phyloP scores from a whole-genome alignment of 2,888 invertebrate genomes.

The Taphrorychus bicolor region DNA sequence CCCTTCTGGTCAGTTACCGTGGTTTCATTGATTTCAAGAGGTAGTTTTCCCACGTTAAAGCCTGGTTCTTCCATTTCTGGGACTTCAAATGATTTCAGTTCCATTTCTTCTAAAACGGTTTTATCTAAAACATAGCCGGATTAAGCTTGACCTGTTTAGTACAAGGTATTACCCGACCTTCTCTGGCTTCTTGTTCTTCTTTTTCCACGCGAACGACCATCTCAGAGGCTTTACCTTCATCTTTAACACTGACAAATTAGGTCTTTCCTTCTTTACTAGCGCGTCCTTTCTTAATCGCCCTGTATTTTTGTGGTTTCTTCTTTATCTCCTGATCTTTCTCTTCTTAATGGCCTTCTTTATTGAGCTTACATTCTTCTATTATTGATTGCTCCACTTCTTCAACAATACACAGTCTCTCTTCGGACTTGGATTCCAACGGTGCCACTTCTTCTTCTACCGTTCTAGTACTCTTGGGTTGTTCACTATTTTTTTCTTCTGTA shows the following conservation, averaged over 20 bases:
- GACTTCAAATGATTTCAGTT: constrained; percentile 48
- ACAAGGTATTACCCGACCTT: constrained; percentile 44
- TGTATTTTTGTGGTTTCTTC: constrained; percentile 57
- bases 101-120: constrained; percentile 46
- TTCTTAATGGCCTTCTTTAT: constrained; percentile 45
- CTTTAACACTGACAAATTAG: constrained; percentile 48
- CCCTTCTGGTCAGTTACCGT: constrained; percentile 44
- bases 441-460: constrained; percentile 54
- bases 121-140: constrained; percentile 45
- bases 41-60: constrained; percentile 53
- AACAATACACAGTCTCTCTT: constrained; percentile 52
- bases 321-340: constrained; percentile 47
- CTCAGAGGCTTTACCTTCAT: constrained; percentile 56
- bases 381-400: constrained; percentile 45
- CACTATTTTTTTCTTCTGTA: constrained; percentile 55
- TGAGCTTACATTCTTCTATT: constrained; percentile 50
- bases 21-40: constrained; percentile 52
- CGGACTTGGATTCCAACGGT: constrained; percentile 49
- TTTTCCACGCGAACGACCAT: constrained; percentile 52
- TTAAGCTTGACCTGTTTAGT: constrained; percentile 54
- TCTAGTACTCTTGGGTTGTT: constrained; percentile 56
- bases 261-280: constrained; percentile 52
- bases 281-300: constrained; percentile 55
- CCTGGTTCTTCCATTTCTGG: constrained; percentile 56
- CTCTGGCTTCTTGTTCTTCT: constrained; percentile 45